Conservation (phyloP, 2,888 invertebrate species). For the Nycteola revayana region DNA sequence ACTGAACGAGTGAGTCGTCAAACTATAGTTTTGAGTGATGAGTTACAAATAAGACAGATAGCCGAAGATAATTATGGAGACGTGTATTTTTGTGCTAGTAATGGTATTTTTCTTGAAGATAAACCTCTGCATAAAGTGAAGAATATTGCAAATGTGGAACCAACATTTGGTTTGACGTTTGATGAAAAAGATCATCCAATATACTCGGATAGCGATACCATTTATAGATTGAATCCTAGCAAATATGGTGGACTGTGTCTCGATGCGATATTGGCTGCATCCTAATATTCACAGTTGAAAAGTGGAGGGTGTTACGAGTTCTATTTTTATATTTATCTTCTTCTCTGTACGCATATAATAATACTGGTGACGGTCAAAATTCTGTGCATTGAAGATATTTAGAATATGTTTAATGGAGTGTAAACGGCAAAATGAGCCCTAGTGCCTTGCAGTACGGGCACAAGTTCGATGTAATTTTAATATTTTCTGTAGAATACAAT, state of each 20-base stretch:
- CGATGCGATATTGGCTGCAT: too few species aligned
- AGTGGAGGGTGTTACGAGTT: too few species aligned
- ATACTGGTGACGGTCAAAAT: too few species aligned
- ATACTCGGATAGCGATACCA: conserved; percentile 53
- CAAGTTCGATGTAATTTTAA: too few species aligned
- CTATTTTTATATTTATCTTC: too few species aligned
- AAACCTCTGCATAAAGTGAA: conserved; percentile 50
- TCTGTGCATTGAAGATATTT: too few species aligned
- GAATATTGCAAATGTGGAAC: conserved; percentile 46
- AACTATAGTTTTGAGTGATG: conserved; percentile 47
- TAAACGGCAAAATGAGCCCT: too few species aligned
- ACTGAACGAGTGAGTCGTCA: conserved; percentile 40
- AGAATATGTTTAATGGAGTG: too few species aligned
- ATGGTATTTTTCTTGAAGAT: conserved; percentile 62
- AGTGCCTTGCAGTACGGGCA: too few species aligned
- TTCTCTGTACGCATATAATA: too few species aligned
- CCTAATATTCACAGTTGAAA: too few species aligned
- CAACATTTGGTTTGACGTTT: conserved; percentile 59
- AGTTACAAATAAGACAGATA: conserved; percentile 54
- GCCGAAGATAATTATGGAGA: conserved; percentile 63
- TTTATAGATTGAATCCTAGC: conserved; percentile 53
- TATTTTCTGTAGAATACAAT: too few species aligned
- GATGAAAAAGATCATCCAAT: conserved; percentile 59
- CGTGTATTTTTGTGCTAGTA: conserved; percentile 51
- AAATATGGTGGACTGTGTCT: conserved; percentile 18